Evolutionary conservation across 2,888 invertebrate species (phyloP), one percentile per base, ranked within the genome.

Genomic region (Cephus nigrinus): DNA sequence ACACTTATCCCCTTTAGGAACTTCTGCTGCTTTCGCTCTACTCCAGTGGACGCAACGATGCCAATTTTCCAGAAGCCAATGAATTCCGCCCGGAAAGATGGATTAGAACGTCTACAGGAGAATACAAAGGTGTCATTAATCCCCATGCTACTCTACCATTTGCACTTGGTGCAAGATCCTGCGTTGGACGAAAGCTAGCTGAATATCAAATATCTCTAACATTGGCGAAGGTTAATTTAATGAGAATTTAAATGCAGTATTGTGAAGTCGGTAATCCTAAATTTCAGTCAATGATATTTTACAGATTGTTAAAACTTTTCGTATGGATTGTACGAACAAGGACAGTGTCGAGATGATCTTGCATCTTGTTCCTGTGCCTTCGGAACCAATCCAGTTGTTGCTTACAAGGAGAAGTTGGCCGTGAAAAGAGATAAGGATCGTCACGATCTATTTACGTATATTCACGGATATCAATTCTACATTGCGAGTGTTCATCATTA

Each of bases 1-100:
- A 55, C 55, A 9, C 9, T 74, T 79, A 76, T 78, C 82, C 81
- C 40, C 92, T 93, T 12, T 93, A 97, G 96, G 96, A 96, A 75
- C 92, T 97, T 84, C 92, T 98, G 12, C 93, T 97, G 79, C 93
- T 98, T 86, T 98, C 98, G 32, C 93, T 98, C 76, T 98, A 96
- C 89, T 96, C 97, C 73, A 96, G 96, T 83, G 96, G 98, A 3
- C 93, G 97, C 76, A 95, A 96, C 90, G 92, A 94, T 1, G 89
- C 92, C 30, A 94, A 95, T 90, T 98, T 97, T 90, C 93, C 93
- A 68, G 88, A 94, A 76, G 95, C 97, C 12, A 88, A 94, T 68
- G 87, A 92, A 80, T 97, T 97, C 87, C 89, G 93, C 81, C 97
- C 98, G 0, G 94, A 95, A 85, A 93, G 98, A 75, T 98, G 98